Evolutionary conservation across 2,113 vertebrate genomes (phyloP).

Genomic region (Oryzias melastigma): DNA sequence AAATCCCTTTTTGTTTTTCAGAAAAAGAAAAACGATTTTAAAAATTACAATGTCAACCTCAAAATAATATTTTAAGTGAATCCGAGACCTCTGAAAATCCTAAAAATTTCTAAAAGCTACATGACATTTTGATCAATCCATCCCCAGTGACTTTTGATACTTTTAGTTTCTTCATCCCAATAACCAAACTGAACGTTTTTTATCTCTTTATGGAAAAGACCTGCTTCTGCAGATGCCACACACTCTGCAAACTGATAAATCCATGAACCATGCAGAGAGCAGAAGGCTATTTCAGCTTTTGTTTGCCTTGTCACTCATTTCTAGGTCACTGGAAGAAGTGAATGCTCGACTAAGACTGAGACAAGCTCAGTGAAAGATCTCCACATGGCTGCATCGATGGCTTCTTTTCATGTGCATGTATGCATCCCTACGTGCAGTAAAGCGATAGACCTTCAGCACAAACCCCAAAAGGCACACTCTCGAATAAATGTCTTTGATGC

Average conservation of each 20-base stretch:
- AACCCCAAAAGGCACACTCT: slow-evolving; percentile 6
- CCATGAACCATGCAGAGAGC: slow-evolving; percentile 22
- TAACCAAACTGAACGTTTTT: not conserved
- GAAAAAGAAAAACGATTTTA: no score
- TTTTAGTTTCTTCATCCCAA: no score
- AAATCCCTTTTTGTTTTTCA: no score
- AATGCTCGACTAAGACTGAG: slow-evolving; percentile 63
- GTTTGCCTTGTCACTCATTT: slow-evolving; percentile 57
- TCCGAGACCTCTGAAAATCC: no score
- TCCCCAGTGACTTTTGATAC: no score
- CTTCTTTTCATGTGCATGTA: slow-evolving; percentile 18
- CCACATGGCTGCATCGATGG: slow-evolving; percentile 13
- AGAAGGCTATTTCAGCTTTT: slow-evolving; percentile 29
- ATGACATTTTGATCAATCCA: no score
- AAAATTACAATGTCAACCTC: no score
- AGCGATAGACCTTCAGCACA: slow-evolving; percentile 39
- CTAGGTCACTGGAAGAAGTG: slow-evolving; percentile 63
- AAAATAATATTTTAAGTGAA: no score
- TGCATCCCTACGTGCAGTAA: slow-evolving; percentile 24
- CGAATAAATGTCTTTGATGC: not conserved
- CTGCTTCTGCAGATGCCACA: not conserved
- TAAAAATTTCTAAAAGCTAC: no score
- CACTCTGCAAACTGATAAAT: slow-evolving; percentile 13
- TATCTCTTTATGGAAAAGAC: not conserved
- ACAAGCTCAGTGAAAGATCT: slow-evolving; percentile 53